Evolutionary conservation across 2,797 vertebrate species (phyloP).

Genomic region (Mareca strepera): DNA sequence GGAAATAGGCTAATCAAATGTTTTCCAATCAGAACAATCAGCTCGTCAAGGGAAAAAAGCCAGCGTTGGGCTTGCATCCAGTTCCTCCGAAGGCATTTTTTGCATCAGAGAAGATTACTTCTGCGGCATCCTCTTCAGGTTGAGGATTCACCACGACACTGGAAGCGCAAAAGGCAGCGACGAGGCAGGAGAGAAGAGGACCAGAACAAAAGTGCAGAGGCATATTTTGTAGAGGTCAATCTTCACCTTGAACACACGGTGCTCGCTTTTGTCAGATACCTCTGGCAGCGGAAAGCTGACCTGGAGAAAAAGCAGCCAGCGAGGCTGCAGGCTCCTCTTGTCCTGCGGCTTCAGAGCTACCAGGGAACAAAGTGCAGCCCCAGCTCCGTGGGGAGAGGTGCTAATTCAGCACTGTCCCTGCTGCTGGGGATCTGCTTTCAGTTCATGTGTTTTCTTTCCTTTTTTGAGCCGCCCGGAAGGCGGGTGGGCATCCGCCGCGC

Average conservation of each 20-base stretch:
- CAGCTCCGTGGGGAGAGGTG: not conserved
- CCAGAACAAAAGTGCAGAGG: not conserved
- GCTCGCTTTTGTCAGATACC: not conserved
- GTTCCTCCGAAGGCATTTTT: slow-evolving; percentile 46
- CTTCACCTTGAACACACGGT: not conserved
- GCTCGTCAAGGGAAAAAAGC: slow-evolving; percentile 28
- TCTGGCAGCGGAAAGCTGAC: not conserved
- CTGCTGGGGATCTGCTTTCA: not conserved
- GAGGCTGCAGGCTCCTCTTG: not conserved
- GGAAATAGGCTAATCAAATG: slow-evolving; percentile 49
- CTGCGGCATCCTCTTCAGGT: not conserved
- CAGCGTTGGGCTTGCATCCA: slow-evolving; percentile 26
- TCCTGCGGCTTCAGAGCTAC: not conserved
- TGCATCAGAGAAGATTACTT: not conserved
- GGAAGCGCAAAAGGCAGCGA: not conserved
- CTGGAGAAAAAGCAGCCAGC: not conserved
- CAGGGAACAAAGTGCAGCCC: not conserved
- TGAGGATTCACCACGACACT: not conserved
- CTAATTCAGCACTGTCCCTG: slow-evolving; percentile 29
- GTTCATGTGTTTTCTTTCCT: not conserved
- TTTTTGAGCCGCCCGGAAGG: slow-evolving; percentile 4
- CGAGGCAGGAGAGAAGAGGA: not conserved
- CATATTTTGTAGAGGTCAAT: not conserved
- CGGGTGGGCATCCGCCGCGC: not conserved
- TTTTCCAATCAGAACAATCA: slow-evolving; percentile 48